Base-by-base conservation (phyloP, 2,797 vertebrate species). In the Malurus leucopterus region DNA sequence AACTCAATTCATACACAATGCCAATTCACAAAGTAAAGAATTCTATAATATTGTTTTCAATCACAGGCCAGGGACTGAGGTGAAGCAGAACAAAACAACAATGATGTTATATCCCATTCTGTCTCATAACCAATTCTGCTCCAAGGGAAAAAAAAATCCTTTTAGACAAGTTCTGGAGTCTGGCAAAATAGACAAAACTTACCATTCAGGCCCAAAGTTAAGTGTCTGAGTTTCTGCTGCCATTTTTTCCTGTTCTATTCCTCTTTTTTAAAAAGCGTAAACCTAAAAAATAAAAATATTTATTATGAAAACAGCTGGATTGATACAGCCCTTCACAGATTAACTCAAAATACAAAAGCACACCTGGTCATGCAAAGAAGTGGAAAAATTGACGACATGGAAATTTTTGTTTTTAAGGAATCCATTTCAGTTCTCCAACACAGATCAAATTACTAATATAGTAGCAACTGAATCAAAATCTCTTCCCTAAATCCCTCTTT, bases 181-280 rank as follows among this genome's bases (percentile, higher is more conserved):
- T 40, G 55, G 55, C 9, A 54, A 34, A 82, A 29, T 9, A 79
- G 21, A 80, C 55, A 68, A 84, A 43, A 97, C 97, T 98, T 96
- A 99, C 99, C 99, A 99, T 98, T 99, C 99, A 97, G 99, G 99
- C 97, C 99, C 99, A 95, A 99, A 99, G 98, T 99, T 99, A 97
- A 99, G 99, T 89, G 99, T 99, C 97, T 99, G 99, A 91, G 99
- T 99, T 98, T 99, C 99, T 49, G 97, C 98, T 96, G 99, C 98
- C 99, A 99, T 99, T 98, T 95, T 96, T 91, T 95, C 92, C 92
- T 94, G 83, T 97, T 96, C 53, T 96, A 90, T 87, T 93, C 78
- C n/a, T 94, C 92, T 94, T 95, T 95, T 96, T 94, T 63, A 90
- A 91, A 94, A 94, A 93, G 95, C 7, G 87, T 97, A 94, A 96